Evolutionary conservation across 2,797 vertebrate species (phyloP).

Genomic region (Rhabdomys pumilio): DNA sequence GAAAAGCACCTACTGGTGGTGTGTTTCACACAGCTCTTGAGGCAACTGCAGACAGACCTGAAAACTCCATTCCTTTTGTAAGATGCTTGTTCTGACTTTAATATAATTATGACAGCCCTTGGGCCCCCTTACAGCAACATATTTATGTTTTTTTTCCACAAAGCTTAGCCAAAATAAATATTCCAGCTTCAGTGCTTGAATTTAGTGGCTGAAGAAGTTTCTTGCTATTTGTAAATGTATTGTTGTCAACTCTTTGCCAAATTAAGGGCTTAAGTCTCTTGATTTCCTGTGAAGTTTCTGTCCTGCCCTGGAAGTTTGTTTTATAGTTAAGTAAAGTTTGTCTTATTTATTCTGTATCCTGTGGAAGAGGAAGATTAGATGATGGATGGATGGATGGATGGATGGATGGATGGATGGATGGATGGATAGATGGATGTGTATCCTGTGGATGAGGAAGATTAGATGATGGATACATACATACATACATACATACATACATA

Average conservation of each 20-base stretch:
- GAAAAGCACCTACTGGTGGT: conserved; percentile 78
- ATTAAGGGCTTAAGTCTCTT: conserved; percentile 37
- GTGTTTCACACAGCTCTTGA: conserved; percentile 45
- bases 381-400: not conserved
- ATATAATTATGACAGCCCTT: conserved; percentile 74
- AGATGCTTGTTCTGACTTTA: conserved; percentile 46
- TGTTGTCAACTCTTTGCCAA: conserved; percentile 5
- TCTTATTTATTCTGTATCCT: not conserved
- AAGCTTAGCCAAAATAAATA: conserved; percentile 82
- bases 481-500: too few relatives aligned
- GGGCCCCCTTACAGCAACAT: conserved; percentile 63
- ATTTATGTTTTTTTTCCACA: conserved; percentile 33
- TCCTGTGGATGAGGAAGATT: too few relatives aligned
- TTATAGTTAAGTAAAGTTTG: conserved; percentile 65
- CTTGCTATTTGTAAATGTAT: conserved; percentile 66
- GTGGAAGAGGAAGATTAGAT: conserved; percentile 33
- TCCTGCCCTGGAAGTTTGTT: conserved; percentile 66
- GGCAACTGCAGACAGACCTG: conserved; percentile 50
- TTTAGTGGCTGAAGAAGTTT: conserved; percentile 51
- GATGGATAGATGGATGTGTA: not conserved
- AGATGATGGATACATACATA: not conserved
- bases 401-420: not conserved
- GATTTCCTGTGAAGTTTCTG: conserved; percentile 33
- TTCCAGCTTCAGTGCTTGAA: conserved; percentile 33
- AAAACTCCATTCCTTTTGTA: conserved; percentile 65